phyloP scores from a whole-genome alignment of 2,888 invertebrate species.

The Fragum sueziense region DNA sequence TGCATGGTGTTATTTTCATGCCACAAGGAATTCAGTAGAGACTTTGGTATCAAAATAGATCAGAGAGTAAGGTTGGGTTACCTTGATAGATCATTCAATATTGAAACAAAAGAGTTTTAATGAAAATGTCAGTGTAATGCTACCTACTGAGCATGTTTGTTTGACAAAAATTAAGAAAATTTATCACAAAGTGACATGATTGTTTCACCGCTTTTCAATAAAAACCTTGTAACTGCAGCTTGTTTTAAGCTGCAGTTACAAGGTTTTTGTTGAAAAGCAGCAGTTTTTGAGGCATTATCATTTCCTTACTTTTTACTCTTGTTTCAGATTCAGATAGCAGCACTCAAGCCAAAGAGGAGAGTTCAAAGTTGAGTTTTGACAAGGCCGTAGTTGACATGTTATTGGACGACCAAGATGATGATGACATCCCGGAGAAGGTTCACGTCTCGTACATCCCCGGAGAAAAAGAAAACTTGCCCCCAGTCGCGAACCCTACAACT shows the following conservation, averaged over 20 bases:
- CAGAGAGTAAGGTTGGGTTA: too few relatives aligned
- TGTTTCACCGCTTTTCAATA: too few relatives aligned
- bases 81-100: background rate
- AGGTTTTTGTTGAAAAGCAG: too few relatives aligned
- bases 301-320: too few relatives aligned
- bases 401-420: conserved; percentile 73
- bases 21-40: background rate
- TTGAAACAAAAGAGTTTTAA: too few relatives aligned
- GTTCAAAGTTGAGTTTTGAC: conserved; percentile 64
- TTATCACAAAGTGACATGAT: too few relatives aligned
- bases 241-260: too few relatives aligned
- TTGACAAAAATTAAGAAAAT: too few relatives aligned
- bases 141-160: too few relatives aligned
- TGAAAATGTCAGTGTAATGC: too few relatives aligned
- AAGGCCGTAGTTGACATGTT: conserved; percentile 77
- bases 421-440: conserved; percentile 68
- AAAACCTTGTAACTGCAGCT: too few relatives aligned
- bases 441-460: conserved; percentile 70
- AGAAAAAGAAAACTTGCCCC: conserved; percentile 57
- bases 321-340: conserved; percentile 43
- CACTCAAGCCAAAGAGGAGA: conserved; percentile 60
- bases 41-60: background rate
- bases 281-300: too few relatives aligned
- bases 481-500: conserved; percentile 32
- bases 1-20: background rate